Base-by-base conservation (phyloP, 2,888 invertebrate species). In the Habrosyne pyritoides region DNA sequence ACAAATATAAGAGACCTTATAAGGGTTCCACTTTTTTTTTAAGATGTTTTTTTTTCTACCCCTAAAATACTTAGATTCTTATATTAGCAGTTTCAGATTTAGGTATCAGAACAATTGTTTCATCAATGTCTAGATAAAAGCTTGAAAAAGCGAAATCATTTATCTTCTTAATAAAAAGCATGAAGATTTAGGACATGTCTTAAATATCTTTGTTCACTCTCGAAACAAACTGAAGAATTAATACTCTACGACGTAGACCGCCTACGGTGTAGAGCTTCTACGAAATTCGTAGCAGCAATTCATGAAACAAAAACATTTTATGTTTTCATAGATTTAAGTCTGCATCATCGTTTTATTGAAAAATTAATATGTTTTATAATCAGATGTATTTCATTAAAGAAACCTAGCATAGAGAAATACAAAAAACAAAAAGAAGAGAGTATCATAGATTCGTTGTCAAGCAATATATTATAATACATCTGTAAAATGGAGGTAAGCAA, bases 231-330 rank as follows among this genome's bases (percentile, higher is more conserved):
- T 18, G 52, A 21, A 10, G 47, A 60, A 64, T 67, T 66, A 69
- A 70, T 67, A 65, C 63, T 62, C 62, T 53, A 56, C 59, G 50
- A 61, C 63, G 67, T 62, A 65, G 67, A 47, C n/a, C 47, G 47
- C 54, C 42, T 42, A 18, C 42, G 42, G 42, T 18, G 42, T 42
- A 42, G 42, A 14, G 42, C 42, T 21, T 33, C 53, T 63, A 53
- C 57, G 50, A 1, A 56, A 48, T 56, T 51, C 42, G 53, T 57
- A 56, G 24, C 21, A 10, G 3, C 33, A 56, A 42, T 7, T 6
- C 8, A 42, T n/a, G 42, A n/a, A 42, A 42, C 18, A 8, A 18
- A 42, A 42, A 8, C 42, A 42, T 42, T 42, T 42, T 8, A 42
- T 42, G 18, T 18, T 42, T 14, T 42, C 18, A 6, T 18, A 42